phyloP scores from a whole-genome alignment of 1,140 invertebrate species.

The Drosophila tropicalis region DNA sequence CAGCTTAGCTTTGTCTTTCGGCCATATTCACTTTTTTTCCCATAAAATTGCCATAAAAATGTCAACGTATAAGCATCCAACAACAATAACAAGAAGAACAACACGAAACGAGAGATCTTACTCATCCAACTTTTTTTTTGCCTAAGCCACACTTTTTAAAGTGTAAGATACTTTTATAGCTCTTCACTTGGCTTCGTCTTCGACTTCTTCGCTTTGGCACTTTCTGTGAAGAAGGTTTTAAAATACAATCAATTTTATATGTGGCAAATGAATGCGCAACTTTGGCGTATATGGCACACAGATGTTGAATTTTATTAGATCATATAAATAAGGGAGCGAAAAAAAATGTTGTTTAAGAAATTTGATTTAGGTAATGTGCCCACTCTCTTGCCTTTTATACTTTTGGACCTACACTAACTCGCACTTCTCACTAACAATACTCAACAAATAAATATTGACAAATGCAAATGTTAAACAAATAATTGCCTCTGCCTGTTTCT shows the following conservation, averaged over 20 bases:
- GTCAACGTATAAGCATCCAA: slow-evolving; percentile 65
- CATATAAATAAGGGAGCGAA: slow-evolving; percentile 10
- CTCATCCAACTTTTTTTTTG: slow-evolving; percentile 17
- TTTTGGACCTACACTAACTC: slow-evolving; percentile 1
- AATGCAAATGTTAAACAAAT: slow-evolving; percentile 58
- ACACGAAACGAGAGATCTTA: not conserved
- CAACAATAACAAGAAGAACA: slow-evolving; percentile 27
- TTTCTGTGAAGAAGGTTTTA: slow-evolving; percentile 35
- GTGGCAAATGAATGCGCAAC: slow-evolving; percentile 29
- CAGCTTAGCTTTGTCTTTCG: slow-evolving; percentile 70
- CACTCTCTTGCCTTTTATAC: not conserved
- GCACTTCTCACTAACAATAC: slow-evolving; percentile 20
- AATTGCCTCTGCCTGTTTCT: slow-evolving; percentile 68
- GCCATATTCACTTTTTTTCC: slow-evolving; percentile 55
- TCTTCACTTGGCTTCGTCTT: not conserved
- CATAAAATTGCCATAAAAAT: slow-evolving; percentile 77
- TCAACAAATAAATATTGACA: slow-evolving; percentile 68
- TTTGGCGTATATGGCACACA: slow-evolving; percentile 3
- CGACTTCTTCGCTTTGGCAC: not conserved
- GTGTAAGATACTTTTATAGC: slow-evolving; percentile 50
- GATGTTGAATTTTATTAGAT: slow-evolving; percentile 30
- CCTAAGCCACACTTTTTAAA: slow-evolving; percentile 62
- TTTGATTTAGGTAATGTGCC: not conserved
- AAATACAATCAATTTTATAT: slow-evolving; percentile 68
- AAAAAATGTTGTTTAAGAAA: not conserved